Base-by-base conservation (phyloP, 1,140 invertebrate species). In the Calephelis virginiensis region DNA sequence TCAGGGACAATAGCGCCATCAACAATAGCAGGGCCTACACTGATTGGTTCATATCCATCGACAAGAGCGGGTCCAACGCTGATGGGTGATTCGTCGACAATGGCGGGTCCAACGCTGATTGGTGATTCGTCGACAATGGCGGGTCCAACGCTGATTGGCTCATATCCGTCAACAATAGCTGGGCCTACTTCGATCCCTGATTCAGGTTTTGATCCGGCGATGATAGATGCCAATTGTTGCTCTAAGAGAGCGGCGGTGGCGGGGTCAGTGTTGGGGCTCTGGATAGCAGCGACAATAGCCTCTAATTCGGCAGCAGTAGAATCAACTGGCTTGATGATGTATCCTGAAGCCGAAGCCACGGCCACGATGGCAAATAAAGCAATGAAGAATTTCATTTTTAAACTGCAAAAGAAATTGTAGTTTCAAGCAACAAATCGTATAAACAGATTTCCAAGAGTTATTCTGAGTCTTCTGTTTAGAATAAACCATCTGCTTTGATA, bases 211-310 rank as follows among this genome's bases (percentile, higher is more conserved):
- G 66, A 12, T 47, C 28, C 61, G 43, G 37, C 73, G 64, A 80
- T 49, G 65, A 75, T 73, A 61, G 2, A 48, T 14, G 63, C 61
- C 8, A 85, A 78, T 68, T 75, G 67, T 14, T 78, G 64, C 40
- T 82, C 72, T 0, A 85, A 68, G 13, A 75, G 67, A 46, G 72
- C 75, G 60, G 80, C 83, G 74, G 82, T 85, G 69, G 81, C 80
- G 56, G 82, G 82, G 75, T 85, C 76, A 17, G 83, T 85, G 78
- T 69, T 83, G 68, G 81, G 83, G 74, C 77, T 83, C 56, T 85
- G 66, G 77, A 83, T 85, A 66, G 81, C 80, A 7, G 68, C 77
- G 43, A 83, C 69, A 63, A 87, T 83, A 47, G 75, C 74, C 47
- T 81, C 64, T n/a, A 86, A 43, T 64, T 79, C 68, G 46, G 72